These are phyloP conservation scores for Griposia aprilina DNA, from an alignment of 2,888 invertebrate species.

Conservation along the genomic window DNA sequence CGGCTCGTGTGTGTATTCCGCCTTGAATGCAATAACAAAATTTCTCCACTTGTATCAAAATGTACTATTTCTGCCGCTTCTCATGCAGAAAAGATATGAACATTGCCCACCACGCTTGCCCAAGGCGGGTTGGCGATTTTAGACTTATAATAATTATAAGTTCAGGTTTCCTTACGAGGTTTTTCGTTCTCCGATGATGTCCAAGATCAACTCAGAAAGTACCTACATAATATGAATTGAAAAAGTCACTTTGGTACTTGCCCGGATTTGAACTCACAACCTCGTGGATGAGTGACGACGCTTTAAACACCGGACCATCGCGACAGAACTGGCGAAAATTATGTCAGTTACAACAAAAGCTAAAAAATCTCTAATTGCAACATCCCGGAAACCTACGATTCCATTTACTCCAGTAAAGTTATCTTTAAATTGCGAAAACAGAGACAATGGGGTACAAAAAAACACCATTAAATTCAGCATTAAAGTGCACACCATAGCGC, in stretches of 20 bases:
- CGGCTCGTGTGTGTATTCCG: too few species aligned
- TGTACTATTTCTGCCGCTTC: too few species aligned
- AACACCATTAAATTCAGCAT: conserved; percentile 56
- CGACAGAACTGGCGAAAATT: neutral
- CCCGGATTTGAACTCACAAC: neutral
- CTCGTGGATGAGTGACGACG: neutral
- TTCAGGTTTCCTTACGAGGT: too few species aligned
- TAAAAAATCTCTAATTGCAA: conserved; percentile 31
- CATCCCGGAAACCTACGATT: conserved; percentile 44
- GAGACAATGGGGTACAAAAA: conserved; percentile 63
- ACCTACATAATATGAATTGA: too few species aligned
- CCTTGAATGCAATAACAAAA: too few species aligned
- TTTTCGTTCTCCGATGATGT: too few species aligned
- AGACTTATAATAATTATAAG: too few species aligned
- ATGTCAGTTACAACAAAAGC: neutral
- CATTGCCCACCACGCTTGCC: too few species aligned
- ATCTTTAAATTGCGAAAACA: conserved; percentile 56
- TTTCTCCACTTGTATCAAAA: too few species aligned
- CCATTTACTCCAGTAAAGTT: conserved; percentile 22
- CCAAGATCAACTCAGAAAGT: too few species aligned
- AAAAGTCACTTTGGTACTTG: neutral
- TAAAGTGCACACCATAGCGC: conserved; percentile 72
- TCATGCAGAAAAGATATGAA: too few species aligned
- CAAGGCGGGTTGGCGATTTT: too few species aligned
- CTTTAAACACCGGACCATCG: neutral